Evolutionary conservation across 2,888 invertebrate genomes (phyloP).

Genomic region (Cantharis flavilabris): DNA sequence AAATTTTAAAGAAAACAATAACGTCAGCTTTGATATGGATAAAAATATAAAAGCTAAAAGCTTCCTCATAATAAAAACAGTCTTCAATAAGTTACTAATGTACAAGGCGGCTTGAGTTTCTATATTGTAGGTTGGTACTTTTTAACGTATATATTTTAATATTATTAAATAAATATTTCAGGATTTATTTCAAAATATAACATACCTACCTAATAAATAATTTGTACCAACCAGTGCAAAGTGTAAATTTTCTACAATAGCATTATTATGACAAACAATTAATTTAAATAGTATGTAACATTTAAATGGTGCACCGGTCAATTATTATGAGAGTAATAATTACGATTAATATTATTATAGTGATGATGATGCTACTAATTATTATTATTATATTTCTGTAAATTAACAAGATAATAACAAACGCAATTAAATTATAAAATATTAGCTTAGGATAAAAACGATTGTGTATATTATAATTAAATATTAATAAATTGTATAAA

Average conservation of each 20-base stretch:
- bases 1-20: background rate
- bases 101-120: constrained; percentile 7
- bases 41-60: constrained; percentile 12
- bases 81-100: constrained; percentile 13
- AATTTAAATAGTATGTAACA: background rate
- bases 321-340: background rate
- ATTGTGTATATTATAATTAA: background rate
- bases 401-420: background rate
- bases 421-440: background rate
- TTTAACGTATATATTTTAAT: background rate
- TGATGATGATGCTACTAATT: background rate
- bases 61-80: constrained; percentile 11
- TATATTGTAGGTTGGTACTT: background rate
- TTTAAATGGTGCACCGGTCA: background rate
- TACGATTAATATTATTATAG: background rate
- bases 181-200: background rate
- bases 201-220: background rate
- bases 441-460: background rate
- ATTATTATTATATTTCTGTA: background rate
- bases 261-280: background rate
- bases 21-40: background rate
- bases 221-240: background rate
- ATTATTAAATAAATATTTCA: background rate
- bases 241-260: background rate
- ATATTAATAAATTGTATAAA: background rate